Percentiles rank a stretch among this genome's conserved stretches.
Conservation (phyloP, 2,888 invertebrate genomes). For the Neoitamus cyanurus region DNA sequence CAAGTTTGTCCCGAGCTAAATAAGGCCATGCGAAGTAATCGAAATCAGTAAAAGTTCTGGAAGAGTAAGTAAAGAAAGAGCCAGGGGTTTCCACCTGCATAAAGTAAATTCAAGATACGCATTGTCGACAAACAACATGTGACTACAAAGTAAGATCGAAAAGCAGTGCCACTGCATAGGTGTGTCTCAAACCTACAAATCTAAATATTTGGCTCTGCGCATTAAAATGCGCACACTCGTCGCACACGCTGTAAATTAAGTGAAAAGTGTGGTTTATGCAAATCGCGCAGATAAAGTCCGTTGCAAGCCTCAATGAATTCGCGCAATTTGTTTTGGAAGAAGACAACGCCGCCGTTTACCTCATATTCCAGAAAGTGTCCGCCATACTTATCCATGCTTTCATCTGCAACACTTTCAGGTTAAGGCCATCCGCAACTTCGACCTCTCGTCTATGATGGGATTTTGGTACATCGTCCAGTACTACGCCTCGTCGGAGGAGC, state of each 20-base stretch:
- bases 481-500: conserved; percentile 89
- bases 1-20: too few relatives aligned
- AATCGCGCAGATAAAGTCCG: conserved; percentile 1
- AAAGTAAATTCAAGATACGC: not conserved
- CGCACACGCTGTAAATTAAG: not conserved
- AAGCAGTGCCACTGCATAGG: conserved; percentile 9
- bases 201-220: conserved; percentile 29
- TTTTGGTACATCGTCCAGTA: conserved; percentile 89
- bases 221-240: not conserved
- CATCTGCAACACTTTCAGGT: conserved; percentile 67
- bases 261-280: conserved; percentile 24
- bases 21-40: not conserved
- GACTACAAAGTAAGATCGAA: conserved; percentile 11
- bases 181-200: conserved; percentile 32
- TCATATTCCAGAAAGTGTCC: not conserved
- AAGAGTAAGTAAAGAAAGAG: not conserved
- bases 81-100: not conserved
- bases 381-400: not conserved
- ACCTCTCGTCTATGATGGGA: conserved; percentile 82
- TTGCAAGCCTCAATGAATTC: not conserved
- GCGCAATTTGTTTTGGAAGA: not conserved
- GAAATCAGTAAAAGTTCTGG: conserved; percentile 25
- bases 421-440: conserved; percentile 81
- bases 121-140: not conserved
- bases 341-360: not conserved